Base-by-base conservation (phyloP, 92 coral and sea anemone genomes). In the Desmophyllum pertusum region DNA sequence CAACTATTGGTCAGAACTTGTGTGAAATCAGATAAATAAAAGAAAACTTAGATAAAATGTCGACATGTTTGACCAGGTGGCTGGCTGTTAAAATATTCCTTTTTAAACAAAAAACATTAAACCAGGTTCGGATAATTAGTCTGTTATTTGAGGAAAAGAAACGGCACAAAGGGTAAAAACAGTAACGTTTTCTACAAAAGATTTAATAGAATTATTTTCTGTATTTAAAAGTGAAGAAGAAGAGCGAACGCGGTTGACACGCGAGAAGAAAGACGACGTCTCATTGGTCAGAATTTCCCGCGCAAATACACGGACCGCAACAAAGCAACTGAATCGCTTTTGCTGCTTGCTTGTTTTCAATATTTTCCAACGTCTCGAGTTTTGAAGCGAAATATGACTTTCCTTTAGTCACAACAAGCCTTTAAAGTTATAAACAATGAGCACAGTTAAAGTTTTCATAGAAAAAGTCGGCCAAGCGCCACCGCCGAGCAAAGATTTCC, bases 391-490 rank as follows among this genome's bases (percentile, higher is more conserved):
- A 41, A 25, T 53, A 52, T 48, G 55, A 35, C 36, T 59, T 82
- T 30, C 23, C 37, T 80, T 15, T 6, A 6, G 39, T 2, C 66
- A 14, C 15, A 63, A 42, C 45, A 30, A 29, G 42, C 31, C 51
- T 30, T 27, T 6, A 29, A 18, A 48, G 23, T 42, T 31, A 29
- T 19, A 4, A 75, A 48, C 36, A 35, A 94, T 94, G 98, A 92
- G 86, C 77, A 75, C 88, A 70, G 88, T 84, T 19, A 77, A 93
- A 33, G 89, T 94, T 33, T 84, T 92, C 88, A 92, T 92, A 46
- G 99, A 97, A 84, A 97, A 88, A 57, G 93, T 95, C 57, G 95
- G 93, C 53, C 98, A 97, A 68, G 99, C 99, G 42, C 99, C 98
- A 17, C 36, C 99, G 27, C 99, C 99, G 57, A 97, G 98, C 80